Base-by-base conservation (phyloP, 1,140 invertebrate species). In the Drosophila nannoptera region DNA sequence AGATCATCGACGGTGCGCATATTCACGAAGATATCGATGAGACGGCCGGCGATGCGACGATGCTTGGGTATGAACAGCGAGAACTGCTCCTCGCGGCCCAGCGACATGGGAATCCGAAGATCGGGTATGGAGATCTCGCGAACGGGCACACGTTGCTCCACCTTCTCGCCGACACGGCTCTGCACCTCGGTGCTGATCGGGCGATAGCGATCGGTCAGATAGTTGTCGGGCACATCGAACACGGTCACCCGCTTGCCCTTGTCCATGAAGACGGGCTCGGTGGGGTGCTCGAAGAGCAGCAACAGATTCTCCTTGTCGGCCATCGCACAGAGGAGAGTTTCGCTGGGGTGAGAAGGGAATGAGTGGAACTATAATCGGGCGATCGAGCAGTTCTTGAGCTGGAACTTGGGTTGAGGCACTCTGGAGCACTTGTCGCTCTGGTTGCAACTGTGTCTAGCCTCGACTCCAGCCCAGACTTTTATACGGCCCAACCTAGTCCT, bases 31-130 rank as follows among this genome's bases (percentile, higher is more conserved):
- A 95, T 92, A 63, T 94, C 92, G 54, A 95, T 94, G 4, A 96
- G 91, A 8, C 91, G 91, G 0, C 90, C 92, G 8, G 94, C 94
- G 77, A 95, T 91, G 71, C 89, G 89, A 5, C 94, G 91, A 90
- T 96, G 95, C 42, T 92, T 91, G 0, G 93, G 94, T 45, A 95
- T 91, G 81, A 96, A 96, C 9, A 95, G 90, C 0, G 94, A 95
- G 87, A 96, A 96, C 73, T 93, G 91, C 1, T 92, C 93, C 35
- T 93, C 92, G 60, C 94, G 92, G 14, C 90, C 91, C 48, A 96
- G 89, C 60, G 93, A 90, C 90, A 94, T 89, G 7, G 94, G 92
- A 31, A 94, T 82, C 2, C 91, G 91, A 2, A 96, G 77, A 84
- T 95, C 92, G 0, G 95, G 95, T 7, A 95, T 89, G 0, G 92